These are phyloP conservation scores for Coecobrya sp. DNA, from an alignment of 2,888 invertebrate genomes.

Conservation along the genomic window DNA sequence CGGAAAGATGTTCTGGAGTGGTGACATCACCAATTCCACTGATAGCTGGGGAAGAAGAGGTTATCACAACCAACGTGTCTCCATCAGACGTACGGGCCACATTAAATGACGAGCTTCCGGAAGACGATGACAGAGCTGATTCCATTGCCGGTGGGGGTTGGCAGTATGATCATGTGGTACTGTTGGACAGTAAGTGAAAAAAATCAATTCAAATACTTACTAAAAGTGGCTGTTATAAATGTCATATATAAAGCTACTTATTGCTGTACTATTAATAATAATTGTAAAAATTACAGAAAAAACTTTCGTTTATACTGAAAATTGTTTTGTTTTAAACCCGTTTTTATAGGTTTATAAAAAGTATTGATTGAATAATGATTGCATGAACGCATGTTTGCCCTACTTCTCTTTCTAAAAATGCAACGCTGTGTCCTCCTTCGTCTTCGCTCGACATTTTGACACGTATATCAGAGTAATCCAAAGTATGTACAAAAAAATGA, in stretches of 20 bases:
- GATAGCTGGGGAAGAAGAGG: conserved; percentile 58
- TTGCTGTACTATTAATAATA: not conserved
- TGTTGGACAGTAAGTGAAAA: conserved; percentile 81
- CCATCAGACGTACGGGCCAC: conserved; percentile 33
- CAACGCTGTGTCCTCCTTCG: conserved; percentile 46
- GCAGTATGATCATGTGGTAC: conserved; percentile 81
- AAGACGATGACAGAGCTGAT: conserved; percentile 11
- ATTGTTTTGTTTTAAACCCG: conserved; percentile 40
- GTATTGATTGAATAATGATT: conserved; percentile 51
- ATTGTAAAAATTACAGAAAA: not conserved
- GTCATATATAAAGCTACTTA: not conserved
- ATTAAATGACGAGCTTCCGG: conserved; percentile 44
- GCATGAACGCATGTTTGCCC: conserved; percentile 76
- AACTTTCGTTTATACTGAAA: conserved; percentile 10
- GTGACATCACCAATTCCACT: conserved; percentile 48
- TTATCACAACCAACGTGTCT: conserved; percentile 42
- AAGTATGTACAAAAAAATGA: conserved; percentile 50
- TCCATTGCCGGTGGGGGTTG: conserved; percentile 23
- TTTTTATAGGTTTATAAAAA: conserved; percentile 52
- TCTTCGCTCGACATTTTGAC: conserved; percentile 36
- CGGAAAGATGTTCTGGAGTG: conserved; percentile 3
- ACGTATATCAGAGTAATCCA: conserved; percentile 35
- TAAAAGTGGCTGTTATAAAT: not conserved
- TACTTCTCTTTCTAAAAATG: conserved; percentile 67
- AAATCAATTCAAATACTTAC: not conserved